phyloP scores from a whole-genome alignment of 2,113 vertebrate genomes.

The Lates calcarifer region DNA sequence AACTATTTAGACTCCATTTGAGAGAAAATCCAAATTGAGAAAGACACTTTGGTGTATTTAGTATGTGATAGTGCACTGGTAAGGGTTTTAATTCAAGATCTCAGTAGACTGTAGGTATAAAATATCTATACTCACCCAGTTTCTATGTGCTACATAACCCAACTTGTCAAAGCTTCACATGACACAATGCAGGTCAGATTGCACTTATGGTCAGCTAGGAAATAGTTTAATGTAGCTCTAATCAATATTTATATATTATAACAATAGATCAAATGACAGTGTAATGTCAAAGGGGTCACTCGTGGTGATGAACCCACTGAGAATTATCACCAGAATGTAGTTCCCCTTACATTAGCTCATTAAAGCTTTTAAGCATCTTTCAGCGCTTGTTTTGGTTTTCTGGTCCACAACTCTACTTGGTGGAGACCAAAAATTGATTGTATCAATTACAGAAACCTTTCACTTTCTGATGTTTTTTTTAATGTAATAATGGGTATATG shows the following conservation, averaged over 20 bases:
- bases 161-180: conserved; percentile 2
- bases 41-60: background rate
- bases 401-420: background rate
- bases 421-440: too few species aligned
- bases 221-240: conserved; percentile 21
- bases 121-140: conserved; percentile 21
- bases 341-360: too few species aligned
- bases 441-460: too few species aligned
- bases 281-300: conserved; percentile 10
- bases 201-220: conserved; percentile 34
- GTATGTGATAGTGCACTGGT: conserved; percentile 6
- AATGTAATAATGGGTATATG: too few species aligned
- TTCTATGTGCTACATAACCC: background rate
- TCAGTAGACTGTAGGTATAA: conserved; percentile 14
- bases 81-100: conserved; percentile 16
- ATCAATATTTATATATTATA: conserved; percentile 32
- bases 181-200: conserved; percentile 9
- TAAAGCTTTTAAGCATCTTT: background rate
- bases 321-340: background rate
- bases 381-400: background rate
- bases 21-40: conserved; percentile 16
- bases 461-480: too few species aligned
- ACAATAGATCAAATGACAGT: conserved; percentile 4
- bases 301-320: background rate
- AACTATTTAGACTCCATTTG: conserved; percentile 45